Conservation (phyloP, 2,888 invertebrate genomes). For the Aleiodes testaceus region DNA sequence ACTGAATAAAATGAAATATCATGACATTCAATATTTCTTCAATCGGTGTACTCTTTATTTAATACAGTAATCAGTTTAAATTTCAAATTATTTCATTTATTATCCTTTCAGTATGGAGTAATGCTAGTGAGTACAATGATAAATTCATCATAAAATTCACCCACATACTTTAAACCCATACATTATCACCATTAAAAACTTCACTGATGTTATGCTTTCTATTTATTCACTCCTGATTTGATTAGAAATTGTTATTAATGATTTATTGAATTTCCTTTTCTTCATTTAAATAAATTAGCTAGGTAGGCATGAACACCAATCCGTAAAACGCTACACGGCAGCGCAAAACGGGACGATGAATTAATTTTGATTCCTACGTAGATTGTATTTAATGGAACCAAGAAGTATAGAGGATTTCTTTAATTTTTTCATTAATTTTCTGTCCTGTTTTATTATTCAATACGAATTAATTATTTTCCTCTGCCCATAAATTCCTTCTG, state of each 20-base stretch:
- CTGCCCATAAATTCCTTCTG: slow-evolving; percentile 64
- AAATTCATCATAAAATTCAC: slow-evolving; percentile 1
- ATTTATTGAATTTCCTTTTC: slow-evolving; percentile 34
- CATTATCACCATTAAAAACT: slow-evolving; percentile 34
- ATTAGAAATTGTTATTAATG: not conserved
- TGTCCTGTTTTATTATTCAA: slow-evolving; percentile 39
- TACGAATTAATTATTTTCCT: slow-evolving; percentile 61
- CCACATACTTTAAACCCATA: slow-evolving; percentile 22
- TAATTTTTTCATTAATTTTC: not conserved
- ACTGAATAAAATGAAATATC: slow-evolving; percentile 12
- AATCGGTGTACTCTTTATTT: slow-evolving; percentile 28
- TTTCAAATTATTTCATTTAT: slow-evolving; percentile 12
- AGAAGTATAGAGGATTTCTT: slow-evolving; percentile 28
- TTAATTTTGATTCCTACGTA: slow-evolving; percentile 55
- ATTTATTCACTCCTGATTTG: slow-evolving; percentile 38
- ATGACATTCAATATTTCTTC: slow-evolving; percentile 15
- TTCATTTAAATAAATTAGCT: slow-evolving; percentile 70
- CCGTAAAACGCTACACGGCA: slow-evolving; percentile 64
- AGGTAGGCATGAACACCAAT: slow-evolving; percentile 58
- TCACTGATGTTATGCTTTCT: slow-evolving; percentile 44
- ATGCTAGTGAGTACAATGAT: slow-evolving; percentile 12
- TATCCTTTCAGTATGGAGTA: slow-evolving; percentile 7
- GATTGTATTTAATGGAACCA: slow-evolving; percentile 50
- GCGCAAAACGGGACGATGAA: slow-evolving; percentile 54
- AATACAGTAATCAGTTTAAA: slow-evolving; percentile 25